These are phyloP conservation scores for Isichthys henryi DNA, from an alignment of 2,113 vertebrate genomes.

Conservation along the genomic window DNA sequence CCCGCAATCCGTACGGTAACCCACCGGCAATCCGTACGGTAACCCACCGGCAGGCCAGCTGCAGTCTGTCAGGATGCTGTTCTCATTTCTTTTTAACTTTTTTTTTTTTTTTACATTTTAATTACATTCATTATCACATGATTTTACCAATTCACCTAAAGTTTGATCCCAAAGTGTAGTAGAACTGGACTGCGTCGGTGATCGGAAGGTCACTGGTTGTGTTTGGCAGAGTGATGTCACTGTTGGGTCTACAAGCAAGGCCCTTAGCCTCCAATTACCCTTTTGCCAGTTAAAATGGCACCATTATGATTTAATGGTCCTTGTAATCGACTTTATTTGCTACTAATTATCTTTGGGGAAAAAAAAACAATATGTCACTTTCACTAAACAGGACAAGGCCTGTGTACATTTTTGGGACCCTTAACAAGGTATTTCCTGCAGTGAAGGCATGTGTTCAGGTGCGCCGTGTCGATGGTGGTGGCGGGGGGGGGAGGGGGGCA, in stretches of 20 bases:
- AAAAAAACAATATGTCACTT: neutral
- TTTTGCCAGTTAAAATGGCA: neutral
- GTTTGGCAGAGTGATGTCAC: neutral
- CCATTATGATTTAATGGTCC: neutral
- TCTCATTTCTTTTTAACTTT: too few species aligned
- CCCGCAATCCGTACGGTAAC: neutral
- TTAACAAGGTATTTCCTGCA: neutral
- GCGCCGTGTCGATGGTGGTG: neutral
- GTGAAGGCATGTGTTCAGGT: conserved; percentile 13
- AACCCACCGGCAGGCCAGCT: neutral
- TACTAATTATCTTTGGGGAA: neutral
- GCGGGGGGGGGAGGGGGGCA: conserved; percentile 11
- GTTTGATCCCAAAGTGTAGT: neutral
- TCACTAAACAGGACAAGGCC: neutral
- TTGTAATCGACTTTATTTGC: neutral
- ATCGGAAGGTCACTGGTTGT: neutral
- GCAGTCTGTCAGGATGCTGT: too few species aligned
- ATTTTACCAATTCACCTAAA: neutral
- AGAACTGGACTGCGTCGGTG: neutral
- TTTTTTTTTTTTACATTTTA: neutral
- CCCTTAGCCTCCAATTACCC: neutral
- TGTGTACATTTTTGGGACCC: neutral
- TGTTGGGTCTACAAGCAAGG: neutral
- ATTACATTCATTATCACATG: neutral
- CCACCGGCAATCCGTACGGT: neutral